Evolutionary conservation across 2,797 vertebrate genomes (phyloP), one percentile per base, ranked within the genome.

Genomic region (Orestias chungarensis): DNA sequence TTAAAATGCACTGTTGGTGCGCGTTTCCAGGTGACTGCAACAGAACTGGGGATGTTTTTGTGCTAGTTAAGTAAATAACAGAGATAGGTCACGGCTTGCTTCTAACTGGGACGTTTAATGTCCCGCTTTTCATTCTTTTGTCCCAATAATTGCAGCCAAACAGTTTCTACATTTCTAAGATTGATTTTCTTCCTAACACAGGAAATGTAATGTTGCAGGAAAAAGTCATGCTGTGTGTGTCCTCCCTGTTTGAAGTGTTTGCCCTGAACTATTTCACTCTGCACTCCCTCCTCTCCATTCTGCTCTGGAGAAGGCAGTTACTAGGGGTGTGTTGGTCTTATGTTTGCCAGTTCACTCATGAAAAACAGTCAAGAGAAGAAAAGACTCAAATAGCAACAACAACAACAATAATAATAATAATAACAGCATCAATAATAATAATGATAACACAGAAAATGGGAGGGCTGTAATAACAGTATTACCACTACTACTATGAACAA

Each of bases 241-340:
- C 82, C 77, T 80, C 72, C 66, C 75, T 78, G 74, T 81, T 75
- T 85, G 67, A 87, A 88, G 82, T 85, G 73, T 82, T 83, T 87
- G 88, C 74, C 74, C 82, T 90, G 79, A 88, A 90, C 79, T 83
- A 87, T 75, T 78, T 67, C 83, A 89, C 91, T 91, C 76, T 73
- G 79, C 81, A 84, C 86, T 82, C 85, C 83, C 87, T 88, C 87
- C 87, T 89, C 87, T 90, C 86, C 90, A 78, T 88, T 88, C 90
- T 77, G 88, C 89, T 94, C 89, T 92, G 93, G 92, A 95, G 91
- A 94, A 93, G 92, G 88, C 93, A 91, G 93, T 90, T 92, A 90
- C 89, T 76, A 81, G 82, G 89, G 87, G 55, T 75, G 64, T 9
- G 83, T 93, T 91, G 90, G 86, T 94, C 76, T 93, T 66, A 90